phyloP scores from a whole-genome alignment of 2,888 invertebrate genomes.

The Harpagoxenus sublaevis region DNA sequence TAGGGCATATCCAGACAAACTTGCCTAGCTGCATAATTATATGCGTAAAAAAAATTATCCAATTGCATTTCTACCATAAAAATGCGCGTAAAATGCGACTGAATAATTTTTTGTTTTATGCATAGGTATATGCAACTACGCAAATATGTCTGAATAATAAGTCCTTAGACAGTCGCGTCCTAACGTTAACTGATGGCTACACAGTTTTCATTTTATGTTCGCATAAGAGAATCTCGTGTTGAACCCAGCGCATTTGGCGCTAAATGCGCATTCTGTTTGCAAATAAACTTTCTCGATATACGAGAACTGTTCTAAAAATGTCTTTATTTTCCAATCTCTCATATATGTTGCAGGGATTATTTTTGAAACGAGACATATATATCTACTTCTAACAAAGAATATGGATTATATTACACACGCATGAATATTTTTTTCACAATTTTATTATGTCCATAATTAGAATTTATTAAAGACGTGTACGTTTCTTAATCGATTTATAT shows the following conservation, averaged over 20 bases:
- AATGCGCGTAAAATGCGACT: no score
- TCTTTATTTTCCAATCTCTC: conserved; percentile 14
- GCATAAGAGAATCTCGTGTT: neutral
- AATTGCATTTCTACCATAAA: no score
- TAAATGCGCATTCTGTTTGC: conserved; percentile 18
- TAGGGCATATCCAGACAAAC: no score
- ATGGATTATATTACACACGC: neutral
- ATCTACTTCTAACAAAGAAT: neutral
- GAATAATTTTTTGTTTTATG: no score
- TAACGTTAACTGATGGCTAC: neutral
- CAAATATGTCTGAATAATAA: no score
- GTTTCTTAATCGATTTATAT: neutral
- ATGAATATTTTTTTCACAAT: neutral
- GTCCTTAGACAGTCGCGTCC: neutral
- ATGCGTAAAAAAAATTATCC: no score
- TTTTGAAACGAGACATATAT: conserved; percentile 29
- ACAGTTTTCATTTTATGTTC: neutral
- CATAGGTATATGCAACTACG: no score
- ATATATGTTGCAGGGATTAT: neutral
- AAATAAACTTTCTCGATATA: conserved; percentile 29
- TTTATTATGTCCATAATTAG: neutral
- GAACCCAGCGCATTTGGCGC: conserved; percentile 18
- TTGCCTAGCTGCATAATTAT: no score
- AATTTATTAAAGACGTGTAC: neutral
- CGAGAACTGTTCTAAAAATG: conserved; percentile 19